Base-by-base conservation (phyloP, 1,140 invertebrate genomes). In the Coenobita brevimanus region DNA sequence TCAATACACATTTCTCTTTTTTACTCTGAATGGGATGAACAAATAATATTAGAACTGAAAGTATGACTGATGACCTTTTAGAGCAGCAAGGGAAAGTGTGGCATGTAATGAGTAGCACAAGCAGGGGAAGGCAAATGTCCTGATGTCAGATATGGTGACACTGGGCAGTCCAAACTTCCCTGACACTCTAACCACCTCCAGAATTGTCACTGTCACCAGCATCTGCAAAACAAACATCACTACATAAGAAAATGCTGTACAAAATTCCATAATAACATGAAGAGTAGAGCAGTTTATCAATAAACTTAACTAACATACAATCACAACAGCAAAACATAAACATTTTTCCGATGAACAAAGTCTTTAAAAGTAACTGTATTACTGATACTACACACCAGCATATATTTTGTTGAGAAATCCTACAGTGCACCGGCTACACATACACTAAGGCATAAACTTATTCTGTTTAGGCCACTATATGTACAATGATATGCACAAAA, bases 171-270 rank as follows among this genome's bases (percentile, higher is more conserved):
- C 89, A 4, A 91, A 75, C n/a, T 85, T 78, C 27, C 89, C 89
- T 1, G 43, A 30, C 17, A 67, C 54, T 15, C 89, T 73, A 43
- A 91, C 85, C 64, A 87, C 10, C 33, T 90, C 89, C 67, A 93
- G 82, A 30, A 93, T 82, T 3, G 90, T 36, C 41, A 93, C 92
- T 21, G 93, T 93, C 69, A 93, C 91, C 2, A 92, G 54, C 93
- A 94, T 93, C 90, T 91, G 89, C n/a, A 76, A 89, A 41, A 8
- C 17, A 38, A 2, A 43, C 21, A 46, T 33, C 10, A 21, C 33
- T 43, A 41, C 24, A 0, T 21, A 43, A 46, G 17, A 43, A 33
- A 17, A 24, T 41, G 27, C 1, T 75, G 10, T 41, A 38, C n/a
- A 3, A 41, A 43, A 17, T 24, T n/a, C 6, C 36, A 27, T 67